Conservation (phyloP, 2,888 invertebrate species). For the Steromphala cineraria region DNA sequence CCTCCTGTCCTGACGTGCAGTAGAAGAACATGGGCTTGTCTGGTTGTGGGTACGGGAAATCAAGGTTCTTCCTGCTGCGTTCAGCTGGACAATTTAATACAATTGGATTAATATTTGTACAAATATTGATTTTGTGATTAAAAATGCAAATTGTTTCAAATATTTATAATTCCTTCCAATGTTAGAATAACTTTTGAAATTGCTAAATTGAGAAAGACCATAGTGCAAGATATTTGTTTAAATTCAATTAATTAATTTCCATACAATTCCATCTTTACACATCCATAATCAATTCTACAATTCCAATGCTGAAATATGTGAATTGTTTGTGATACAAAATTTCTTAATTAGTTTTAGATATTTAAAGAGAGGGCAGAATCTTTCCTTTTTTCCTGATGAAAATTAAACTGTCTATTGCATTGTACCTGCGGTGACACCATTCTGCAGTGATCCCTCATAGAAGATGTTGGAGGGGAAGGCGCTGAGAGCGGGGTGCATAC, state of each 20-base stretch:
- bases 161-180: too few species aligned
- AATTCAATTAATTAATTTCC: too few species aligned
- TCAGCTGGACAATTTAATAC: slow-evolving; percentile 81
- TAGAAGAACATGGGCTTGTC: slow-evolving; percentile 99
- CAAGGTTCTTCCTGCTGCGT: slow-evolving; percentile 86
- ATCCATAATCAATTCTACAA: too few species aligned
- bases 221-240: too few species aligned
- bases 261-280: too few species aligned
- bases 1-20: slow-evolving; percentile 96
- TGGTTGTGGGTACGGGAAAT: slow-evolving; percentile 96
- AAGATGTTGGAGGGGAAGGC: slow-evolving; percentile 99
- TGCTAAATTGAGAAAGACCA: too few species aligned
- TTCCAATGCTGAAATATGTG: too few species aligned
- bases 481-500: slow-evolving; percentile 98
- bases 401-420: neutral
- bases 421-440: slow-evolving; percentile 92
- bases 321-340: too few species aligned
- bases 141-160: neutral
- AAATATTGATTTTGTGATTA: neutral
- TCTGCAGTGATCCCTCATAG: slow-evolving; percentile 98
- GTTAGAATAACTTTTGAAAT: too few species aligned
- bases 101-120: neutral
- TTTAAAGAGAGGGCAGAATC: too few species aligned
- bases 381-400: neutral
- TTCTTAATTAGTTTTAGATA: too few species aligned